phyloP scores from a whole-genome alignment of 2,797 vertebrate genomes.

The Ctenochaetus hawaiiensis region DNA sequence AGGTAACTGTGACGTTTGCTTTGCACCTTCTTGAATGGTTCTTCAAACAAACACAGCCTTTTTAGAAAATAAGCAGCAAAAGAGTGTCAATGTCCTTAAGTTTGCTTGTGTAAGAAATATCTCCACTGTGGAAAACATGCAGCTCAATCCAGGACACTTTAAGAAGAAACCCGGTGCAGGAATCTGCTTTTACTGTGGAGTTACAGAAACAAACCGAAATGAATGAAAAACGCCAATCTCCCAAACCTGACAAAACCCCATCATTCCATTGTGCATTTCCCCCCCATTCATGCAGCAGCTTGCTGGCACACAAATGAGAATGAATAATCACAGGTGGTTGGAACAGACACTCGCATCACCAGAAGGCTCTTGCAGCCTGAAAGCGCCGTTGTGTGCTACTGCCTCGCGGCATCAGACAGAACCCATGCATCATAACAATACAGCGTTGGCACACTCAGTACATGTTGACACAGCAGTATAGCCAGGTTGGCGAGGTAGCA shows the following conservation, averaged over 20 bases:
- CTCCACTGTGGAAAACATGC: slow-evolving; percentile 7
- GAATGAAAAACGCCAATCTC: slow-evolving; percentile 51
- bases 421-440: slow-evolving; percentile 59
- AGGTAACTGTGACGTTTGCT: slow-evolving; percentile 24
- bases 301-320: slow-evolving; percentile 56
- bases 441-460: slow-evolving; percentile 46
- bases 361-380: slow-evolving; percentile 38
- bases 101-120: slow-evolving; percentile 44
- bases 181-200: slow-evolving; percentile 28
- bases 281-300: slow-evolving; percentile 37
- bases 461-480: slow-evolving; percentile 78
- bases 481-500: slow-evolving; percentile 69
- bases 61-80: neutral
- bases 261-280: slow-evolving; percentile 30
- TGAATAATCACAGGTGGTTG: slow-evolving; percentile 65
- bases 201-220: slow-evolving; percentile 36
- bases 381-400: slow-evolving; percentile 51
- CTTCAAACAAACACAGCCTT: slow-evolving; percentile 35
- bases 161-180: slow-evolving; percentile 2
- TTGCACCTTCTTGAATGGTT: slow-evolving; percentile 3
- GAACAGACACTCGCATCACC: slow-evolving; percentile 44
- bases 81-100: slow-evolving; percentile 34
- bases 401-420: slow-evolving; percentile 54
- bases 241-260: slow-evolving; percentile 44
- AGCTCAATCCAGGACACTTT: slow-evolving; percentile 10